These are phyloP conservation scores for Melopsittacus undulatus DNA, from an alignment of 2,797 vertebrate genomes.

Conservation along the genomic window DNA sequence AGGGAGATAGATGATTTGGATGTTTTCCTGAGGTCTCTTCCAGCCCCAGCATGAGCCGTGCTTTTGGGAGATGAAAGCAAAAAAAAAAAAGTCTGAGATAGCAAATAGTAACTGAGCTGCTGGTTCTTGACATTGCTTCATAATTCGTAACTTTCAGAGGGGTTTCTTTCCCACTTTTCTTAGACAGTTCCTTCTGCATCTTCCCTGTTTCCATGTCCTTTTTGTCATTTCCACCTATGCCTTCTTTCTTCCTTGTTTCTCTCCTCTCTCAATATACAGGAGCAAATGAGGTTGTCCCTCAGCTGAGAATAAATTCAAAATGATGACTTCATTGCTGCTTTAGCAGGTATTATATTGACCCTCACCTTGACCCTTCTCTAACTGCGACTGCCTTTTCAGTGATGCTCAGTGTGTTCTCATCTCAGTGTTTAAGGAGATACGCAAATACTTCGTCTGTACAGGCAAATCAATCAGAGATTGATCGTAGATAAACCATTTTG, in stretches of 20 bases:
- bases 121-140: neutral
- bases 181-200: neutral
- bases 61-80: neutral
- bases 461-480: conserved; percentile 63
- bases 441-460: conserved; percentile 30
- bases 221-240: neutral
- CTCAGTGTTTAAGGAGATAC: conserved; percentile 16
- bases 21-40: neutral
- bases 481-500: conserved; percentile 40
- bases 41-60: neutral
- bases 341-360: conserved; percentile 15
- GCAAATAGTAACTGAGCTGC: neutral
- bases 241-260: neutral
- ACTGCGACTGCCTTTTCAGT: neutral
- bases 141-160: neutral
- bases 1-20: neutral
- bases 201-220: neutral
- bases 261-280: neutral
- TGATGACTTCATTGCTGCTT: conserved; percentile 18
- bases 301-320: conserved; percentile 49
- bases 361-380: conserved; percentile 46
- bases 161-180: neutral
- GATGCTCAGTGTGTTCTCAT: neutral
- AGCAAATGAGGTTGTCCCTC: conserved; percentile 39
- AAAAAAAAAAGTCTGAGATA: neutral